These are phyloP conservation scores for Polypterus senegalus DNA, from an alignment of 2,113 vertebrate genomes.

Conservation along the genomic window DNA sequence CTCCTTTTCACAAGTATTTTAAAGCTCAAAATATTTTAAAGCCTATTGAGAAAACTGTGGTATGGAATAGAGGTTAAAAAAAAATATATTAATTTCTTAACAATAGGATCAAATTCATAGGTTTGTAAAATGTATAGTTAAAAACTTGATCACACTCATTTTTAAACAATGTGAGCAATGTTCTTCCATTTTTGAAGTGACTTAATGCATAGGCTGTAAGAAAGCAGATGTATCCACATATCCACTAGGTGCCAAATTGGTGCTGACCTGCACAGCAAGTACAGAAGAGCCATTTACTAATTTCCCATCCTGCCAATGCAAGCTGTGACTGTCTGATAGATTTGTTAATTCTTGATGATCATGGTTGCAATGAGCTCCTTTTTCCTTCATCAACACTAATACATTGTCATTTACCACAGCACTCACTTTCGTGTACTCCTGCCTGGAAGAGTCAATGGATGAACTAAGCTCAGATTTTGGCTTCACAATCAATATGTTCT, in stretches of 20 bases:
- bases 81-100: no score
- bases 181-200: no score
- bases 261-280: constrained; percentile 23
- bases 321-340: constrained; percentile 16
- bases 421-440: constrained; percentile 76
- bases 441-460: constrained; percentile 22
- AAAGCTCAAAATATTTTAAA: no score
- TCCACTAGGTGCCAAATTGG: constrained; percentile 38
- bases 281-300: constrained; percentile 14
- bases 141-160: no score
- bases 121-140: no score
- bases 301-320: constrained; percentile 36
- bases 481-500: constrained; percentile 53
- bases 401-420: constrained; percentile 46
- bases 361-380: constrained; percentile 14
- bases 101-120: no score
- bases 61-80: no score
- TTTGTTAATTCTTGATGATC: constrained; percentile 28
- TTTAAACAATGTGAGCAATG: no score
- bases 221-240: constrained; percentile 72
- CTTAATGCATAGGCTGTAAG: constrained; percentile 18
- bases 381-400: constrained; percentile 61
- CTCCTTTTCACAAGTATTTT: no score
- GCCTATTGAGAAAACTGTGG: no score
- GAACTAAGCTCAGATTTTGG: constrained; percentile 33